Percentiles rank a stretch among this genome's conserved stretches.
phyloP scores from a whole-genome alignment of 2,888 invertebrate species.

The Andricus curvator region DNA sequence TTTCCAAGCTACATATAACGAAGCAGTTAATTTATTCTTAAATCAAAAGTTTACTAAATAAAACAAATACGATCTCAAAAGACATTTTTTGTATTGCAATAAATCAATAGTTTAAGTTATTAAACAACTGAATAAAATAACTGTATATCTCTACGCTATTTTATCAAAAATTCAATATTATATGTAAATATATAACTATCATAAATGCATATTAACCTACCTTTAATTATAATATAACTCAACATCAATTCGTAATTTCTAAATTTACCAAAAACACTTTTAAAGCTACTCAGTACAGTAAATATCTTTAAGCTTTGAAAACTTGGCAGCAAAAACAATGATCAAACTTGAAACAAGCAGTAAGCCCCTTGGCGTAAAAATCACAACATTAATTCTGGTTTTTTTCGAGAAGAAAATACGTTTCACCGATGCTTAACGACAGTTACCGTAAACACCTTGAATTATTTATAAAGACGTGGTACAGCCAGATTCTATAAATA shows the following conservation, averaged over 20 bases:
- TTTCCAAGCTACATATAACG: background rate
- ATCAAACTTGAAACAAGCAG: background rate
- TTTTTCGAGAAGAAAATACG: slow-evolving; percentile 30
- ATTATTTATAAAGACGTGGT: slow-evolving; percentile 65
- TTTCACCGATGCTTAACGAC: slow-evolving; percentile 40
- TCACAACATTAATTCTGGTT: slow-evolving; percentile 8
- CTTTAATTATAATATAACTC: too few relatives aligned
- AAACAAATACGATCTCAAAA: too few relatives aligned
- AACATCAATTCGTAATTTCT: too few relatives aligned
- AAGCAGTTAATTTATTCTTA: background rate
- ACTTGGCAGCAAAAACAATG: background rate
- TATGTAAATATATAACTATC: too few relatives aligned
- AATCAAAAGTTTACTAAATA: background rate
- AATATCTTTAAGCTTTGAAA: background rate
- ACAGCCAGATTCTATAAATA: slow-evolving; percentile 59
- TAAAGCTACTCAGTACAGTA: background rate
- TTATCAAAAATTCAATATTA: too few relatives aligned
- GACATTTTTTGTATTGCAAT: too few relatives aligned
- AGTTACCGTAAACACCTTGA: slow-evolving; percentile 60
- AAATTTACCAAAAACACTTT: background rate
- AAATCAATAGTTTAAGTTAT: too few relatives aligned
- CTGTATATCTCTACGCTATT: too few relatives aligned
- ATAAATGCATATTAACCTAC: too few relatives aligned
- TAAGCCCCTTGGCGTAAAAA: background rate
- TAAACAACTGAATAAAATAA: too few relatives aligned